Conservation (phyloP, 2,797 vertebrate genomes). For the Helicolenus hilgendorfi region DNA sequence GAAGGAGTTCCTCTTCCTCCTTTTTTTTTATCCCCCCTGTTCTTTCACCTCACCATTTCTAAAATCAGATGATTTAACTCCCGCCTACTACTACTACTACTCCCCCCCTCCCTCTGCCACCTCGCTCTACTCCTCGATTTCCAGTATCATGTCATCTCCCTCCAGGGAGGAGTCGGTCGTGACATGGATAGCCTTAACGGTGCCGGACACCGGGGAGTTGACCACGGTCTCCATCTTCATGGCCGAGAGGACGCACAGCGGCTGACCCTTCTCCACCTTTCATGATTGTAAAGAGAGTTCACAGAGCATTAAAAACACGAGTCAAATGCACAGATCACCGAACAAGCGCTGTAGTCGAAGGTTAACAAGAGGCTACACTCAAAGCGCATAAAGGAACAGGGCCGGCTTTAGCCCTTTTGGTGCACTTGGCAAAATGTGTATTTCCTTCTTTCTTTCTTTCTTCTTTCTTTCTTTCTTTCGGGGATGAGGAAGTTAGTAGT, state of each 20-base stretch:
- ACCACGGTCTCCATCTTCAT: slow-evolving; percentile 99
- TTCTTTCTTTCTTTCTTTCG: too few species aligned
- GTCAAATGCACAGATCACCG: background rate
- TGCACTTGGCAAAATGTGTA: too few species aligned
- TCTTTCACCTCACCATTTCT: slow-evolving; percentile 23
- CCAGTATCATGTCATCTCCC: slow-evolving; percentile 96
- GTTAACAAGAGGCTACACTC: background rate
- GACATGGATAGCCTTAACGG: slow-evolving; percentile 90
- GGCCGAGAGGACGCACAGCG: slow-evolving; percentile 96
- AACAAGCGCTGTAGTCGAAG: background rate
- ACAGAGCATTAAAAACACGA: slow-evolving; percentile 12
- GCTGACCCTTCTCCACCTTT: slow-evolving; percentile 94
- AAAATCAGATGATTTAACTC: slow-evolving; percentile 48
- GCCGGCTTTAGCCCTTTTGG: too few species aligned
- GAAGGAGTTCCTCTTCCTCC: background rate
- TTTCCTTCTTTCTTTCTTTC: too few species aligned
- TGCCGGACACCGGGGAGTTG: slow-evolving; percentile 93
- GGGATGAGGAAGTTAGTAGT: too few species aligned
- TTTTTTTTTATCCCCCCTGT: background rate
- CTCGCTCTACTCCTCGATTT: slow-evolving; percentile 88
- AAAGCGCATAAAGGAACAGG: background rate
- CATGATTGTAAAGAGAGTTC: background rate
- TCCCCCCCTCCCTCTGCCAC: background rate
- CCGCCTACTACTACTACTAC: background rate
- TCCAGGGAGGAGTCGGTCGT: slow-evolving; percentile 92